Base-by-base conservation (phyloP, 2,888 invertebrate species). In the Eupithecia dodoneata region DNA sequence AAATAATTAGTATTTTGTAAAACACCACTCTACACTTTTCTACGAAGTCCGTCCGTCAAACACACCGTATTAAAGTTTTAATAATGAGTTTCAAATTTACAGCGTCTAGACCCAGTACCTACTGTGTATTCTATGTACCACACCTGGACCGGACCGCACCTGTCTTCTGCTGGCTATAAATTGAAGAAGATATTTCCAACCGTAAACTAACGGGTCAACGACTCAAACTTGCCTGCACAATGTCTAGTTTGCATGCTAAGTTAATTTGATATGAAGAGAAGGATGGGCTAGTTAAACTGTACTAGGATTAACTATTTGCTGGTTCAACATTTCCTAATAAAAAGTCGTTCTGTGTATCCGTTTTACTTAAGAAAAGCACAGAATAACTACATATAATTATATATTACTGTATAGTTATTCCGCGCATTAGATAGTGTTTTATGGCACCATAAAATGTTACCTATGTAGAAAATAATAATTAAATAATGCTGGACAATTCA, bases 81-180 rank as follows among this genome's bases (percentile, higher is more conserved):
- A 91, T 92, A 92, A 92, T 92, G 91, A 93, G 92, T 90, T n/a
- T 67, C 45, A 45, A 67, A 67, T 67, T 67, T 88, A 91, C 90
- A 90, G 80, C 87, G 93, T 93, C 93, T 93, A 92, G 93, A 93
- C 92, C 76, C 76, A 81, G 80, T 30, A 45, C 30, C 7, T 45
- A 70, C 18, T 47, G 2, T 71, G 65, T 78, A 75, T 81, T 70
- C 45, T 67, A 4, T 44, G 15, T 44, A 45, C 44, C 45, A 70
- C 18, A 30, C 67, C 44, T 44, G 69, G 47, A 70, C 5, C 47
- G 15, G 69, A 76, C 78, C 79, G 73, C 81, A 81, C 82, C 81
- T 82, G 81, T 75, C 76, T 65, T 71, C 81, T 74, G 79, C 78
- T 67, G 63, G 74, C 78, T 70, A 47, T 76, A 80, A 79, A 79